These are phyloP conservation scores for Dyspetes luteomarginatus DNA, from an alignment of 2,888 invertebrate genomes.

Conservation along the genomic window DNA sequence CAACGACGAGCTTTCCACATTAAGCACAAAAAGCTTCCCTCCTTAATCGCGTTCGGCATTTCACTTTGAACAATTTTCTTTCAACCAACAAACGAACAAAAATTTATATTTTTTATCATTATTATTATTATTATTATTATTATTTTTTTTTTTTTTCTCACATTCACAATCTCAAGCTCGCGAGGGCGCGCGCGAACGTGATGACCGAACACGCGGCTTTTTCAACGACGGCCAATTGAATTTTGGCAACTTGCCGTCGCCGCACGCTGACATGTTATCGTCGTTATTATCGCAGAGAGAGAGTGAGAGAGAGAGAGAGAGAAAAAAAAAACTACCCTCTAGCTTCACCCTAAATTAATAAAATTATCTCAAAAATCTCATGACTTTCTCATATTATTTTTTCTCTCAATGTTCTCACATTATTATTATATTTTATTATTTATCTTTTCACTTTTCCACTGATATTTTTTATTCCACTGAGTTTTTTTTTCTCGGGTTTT, in stretches of 20 bases:
- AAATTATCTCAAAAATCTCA: too few relatives aligned
- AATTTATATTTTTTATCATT: neutral
- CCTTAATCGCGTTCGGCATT: conserved; percentile 59
- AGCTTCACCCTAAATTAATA: too few relatives aligned
- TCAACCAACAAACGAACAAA: neutral
- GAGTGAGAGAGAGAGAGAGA: neutral
- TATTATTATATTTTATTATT: too few relatives aligned
- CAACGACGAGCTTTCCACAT: conserved; percentile 50
- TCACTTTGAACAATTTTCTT: neutral
- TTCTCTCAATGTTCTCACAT: neutral
- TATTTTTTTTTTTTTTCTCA: conserved; percentile 14
- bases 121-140: conserved; percentile 50
- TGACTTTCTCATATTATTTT: neutral
- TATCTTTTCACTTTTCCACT: neutral
- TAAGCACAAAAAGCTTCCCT: conserved; percentile 39
- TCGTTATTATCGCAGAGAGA: conserved; percentile 65
- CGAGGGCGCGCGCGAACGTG: conserved; percentile 60
- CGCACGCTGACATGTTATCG: conserved; percentile 69
- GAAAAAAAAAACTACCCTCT: neutral
- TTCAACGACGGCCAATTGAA: conserved; percentile 70
- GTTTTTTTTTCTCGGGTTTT: neutral
- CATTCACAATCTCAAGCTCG: conserved; percentile 47
- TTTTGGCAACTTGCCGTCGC: conserved; percentile 72
- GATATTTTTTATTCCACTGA: neutral
- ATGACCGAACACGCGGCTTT: conserved; percentile 69